Evolutionary conservation across 2,113 vertebrate species (phyloP), one percentile per base, ranked within the genome.

Genomic region (Perognathus longimembris): DNA sequence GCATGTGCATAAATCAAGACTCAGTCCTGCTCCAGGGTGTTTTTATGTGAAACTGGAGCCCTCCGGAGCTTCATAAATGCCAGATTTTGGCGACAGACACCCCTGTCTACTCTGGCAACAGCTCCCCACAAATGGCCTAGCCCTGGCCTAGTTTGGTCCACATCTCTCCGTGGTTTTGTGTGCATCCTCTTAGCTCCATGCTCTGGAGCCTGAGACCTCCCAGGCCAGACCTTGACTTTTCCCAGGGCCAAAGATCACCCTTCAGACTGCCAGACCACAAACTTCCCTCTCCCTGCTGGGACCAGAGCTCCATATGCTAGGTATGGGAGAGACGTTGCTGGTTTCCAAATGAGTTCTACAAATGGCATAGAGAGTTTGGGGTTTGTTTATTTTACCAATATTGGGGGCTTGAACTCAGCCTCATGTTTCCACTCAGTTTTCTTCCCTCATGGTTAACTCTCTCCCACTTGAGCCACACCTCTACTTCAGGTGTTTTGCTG

Each of bases 231-330:
- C 32, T 66, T 8, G 15, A n/a, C 20, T 67, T 80, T 32, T 5
- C 12, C n/a, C 14, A 82, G 59, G 61, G 8, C 42, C 3, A 2
- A 12, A 54, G 59, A 36, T 30, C 64, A 54, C 54, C 54, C 67
- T 45, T 10, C 21, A 36, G 32, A 74, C 24, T 30, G 11, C 26
- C 83, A 94, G 95, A 81, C 91, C 89, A 90, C 92, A 86, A 81
- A 85, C 91, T 84, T 85, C 34, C 75, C 93, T 32, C 14, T 12
- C 7, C 0, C 1, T 3, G 1, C n/a, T 54, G 15, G 24, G 7
- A 50, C 64, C 54, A 77, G 26, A 10, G 73, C 6, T 17, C 5
- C 28, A 20, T 0, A 12, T 50, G 17, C 8, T 26, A 32, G 22
- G 7, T 0, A 8, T 5, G 1, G 12, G n/a, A 21, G 12, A 9